Conservation (phyloP, 2,113 vertebrate species). For the Mastomys natalensis region DNA sequence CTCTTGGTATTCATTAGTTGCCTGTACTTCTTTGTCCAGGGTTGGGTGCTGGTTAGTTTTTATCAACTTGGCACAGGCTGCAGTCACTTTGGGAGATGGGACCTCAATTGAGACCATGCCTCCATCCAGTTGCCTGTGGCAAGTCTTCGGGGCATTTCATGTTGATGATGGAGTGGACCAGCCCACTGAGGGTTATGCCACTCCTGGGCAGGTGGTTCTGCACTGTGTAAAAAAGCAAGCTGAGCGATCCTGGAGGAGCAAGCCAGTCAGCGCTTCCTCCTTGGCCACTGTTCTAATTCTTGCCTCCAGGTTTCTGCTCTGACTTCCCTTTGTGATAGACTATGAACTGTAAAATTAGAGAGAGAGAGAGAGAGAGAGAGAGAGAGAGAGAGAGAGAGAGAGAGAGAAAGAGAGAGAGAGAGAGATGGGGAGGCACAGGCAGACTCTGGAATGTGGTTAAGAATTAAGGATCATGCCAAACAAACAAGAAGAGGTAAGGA, state of each 20-base stretch:
- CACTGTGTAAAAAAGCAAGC: not conserved
- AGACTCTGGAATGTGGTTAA: slow-evolving; percentile 16
- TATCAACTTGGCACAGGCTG: not conserved
- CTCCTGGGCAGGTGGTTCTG: not conserved
- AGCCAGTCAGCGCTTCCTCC: not conserved
- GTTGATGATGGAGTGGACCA: not conserved
- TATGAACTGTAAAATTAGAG: not conserved
- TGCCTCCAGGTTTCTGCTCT: not conserved
- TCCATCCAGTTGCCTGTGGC: not conserved
- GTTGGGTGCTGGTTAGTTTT: not conserved
- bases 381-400: not conserved
- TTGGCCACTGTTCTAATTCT: not conserved
- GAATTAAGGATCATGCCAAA: not conserved
- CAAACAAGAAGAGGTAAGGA: not conserved
- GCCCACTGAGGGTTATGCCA: not conserved
- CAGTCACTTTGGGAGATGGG: not conserved
- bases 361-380: not conserved
- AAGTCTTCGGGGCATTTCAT: not conserved
- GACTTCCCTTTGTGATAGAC: not conserved
- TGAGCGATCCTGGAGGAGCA: not conserved
- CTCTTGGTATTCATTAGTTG: not conserved
- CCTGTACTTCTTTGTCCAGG: not conserved
- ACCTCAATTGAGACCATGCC: not conserved
- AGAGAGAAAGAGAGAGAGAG: not conserved
- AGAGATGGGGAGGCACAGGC: no score